Base-by-base conservation (phyloP, 92 coral and sea anemone species). In the Galaxea fascicularis region DNA sequence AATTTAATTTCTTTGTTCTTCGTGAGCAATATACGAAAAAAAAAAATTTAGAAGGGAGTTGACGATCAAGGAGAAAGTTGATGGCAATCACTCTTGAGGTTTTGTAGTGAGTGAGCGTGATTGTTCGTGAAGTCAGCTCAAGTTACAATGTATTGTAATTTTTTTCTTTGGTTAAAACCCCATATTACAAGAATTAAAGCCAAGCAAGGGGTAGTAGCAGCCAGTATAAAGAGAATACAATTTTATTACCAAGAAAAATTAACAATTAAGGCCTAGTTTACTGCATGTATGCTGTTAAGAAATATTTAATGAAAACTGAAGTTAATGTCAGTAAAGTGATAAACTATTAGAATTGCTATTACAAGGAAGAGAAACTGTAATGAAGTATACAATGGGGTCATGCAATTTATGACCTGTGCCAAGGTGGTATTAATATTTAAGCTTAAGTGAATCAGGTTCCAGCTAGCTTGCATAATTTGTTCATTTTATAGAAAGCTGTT, bases 401-500 rank as follows among this genome's bases (percentile, higher is more conserved):
- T 56, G 62, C 62, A 56, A 56, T 56, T 56, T 56, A 20, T 56
- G 62, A 56, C 5, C 62, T 56, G 62, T 56, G 16, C 16, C 62
- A 56, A 56, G 16, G 62, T 56, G 4, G 53, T 62, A 62, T 20
- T 25, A 20, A 59, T n/a, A 20, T 20, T 4, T 59, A 20, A 59
- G 26, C 65, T 59, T 20, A 28, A 59, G 65, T 59, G 27, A 59
- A 59, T 20, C 65, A 59, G 27, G 65, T 59, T 59, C 27, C 65
- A 59, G 62, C 62, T 56, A n/a, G n/a, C n/a, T n/a, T 11, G 62
- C 16, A 12, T 59, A 59, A 59, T 65, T 28, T 65, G 39, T 65
- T 65, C 15, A 65, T 70, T 74, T 5, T 29, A 52, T 57, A 78
- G 81, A 79, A 86, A 86, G 65, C 46, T 49, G 57, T 41, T 71